Percentiles rank a stretch among this genome's conserved stretches.
phyloP scores from a whole-genome alignment of 1,140 invertebrate genomes.

The Drosophila malerkotliana region DNA sequence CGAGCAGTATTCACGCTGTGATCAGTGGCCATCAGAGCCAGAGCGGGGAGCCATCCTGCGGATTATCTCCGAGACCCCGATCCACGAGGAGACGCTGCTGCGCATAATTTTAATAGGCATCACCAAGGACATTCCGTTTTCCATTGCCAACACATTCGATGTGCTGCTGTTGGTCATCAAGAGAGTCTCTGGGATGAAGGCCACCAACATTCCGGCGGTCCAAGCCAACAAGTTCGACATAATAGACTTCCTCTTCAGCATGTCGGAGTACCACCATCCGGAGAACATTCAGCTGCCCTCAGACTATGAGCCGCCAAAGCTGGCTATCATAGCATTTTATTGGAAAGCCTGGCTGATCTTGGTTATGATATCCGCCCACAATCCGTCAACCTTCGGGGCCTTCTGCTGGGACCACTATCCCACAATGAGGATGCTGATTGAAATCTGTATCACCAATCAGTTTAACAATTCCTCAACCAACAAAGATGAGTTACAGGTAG shows the following conservation, averaged over 20 bases:
- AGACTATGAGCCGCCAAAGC: conserved; percentile 92
- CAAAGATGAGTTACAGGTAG: conserved; percentile 81
- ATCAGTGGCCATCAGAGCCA: conserved; percentile 97
- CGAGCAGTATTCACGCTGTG: conserved; percentile 95
- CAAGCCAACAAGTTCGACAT: conserved; percentile 93
- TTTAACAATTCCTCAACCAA: conserved; percentile 58
- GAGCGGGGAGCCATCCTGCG: conserved; percentile 92
- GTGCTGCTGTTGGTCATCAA: conserved; percentile 93
- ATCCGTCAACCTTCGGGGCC: conserved; percentile 94
- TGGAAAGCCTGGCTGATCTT: conserved; percentile 98
- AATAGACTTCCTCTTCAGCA: conserved; percentile 94
- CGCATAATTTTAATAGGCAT: conserved; percentile 92
- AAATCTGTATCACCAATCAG: conserved; percentile 97
- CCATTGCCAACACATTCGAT: conserved; percentile 92
- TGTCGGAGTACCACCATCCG: conserved; percentile 95
- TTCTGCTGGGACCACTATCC: conserved; percentile 95
- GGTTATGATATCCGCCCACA: conserved; percentile 95
- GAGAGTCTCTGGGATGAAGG: conserved; percentile 90
- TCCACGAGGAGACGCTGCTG: conserved; percentile 93
- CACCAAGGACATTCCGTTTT: conserved; percentile 93
- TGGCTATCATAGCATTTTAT: conserved; percentile 95
- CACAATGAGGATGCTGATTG: conserved; percentile 95
- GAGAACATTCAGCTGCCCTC: conserved; percentile 95
- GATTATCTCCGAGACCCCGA: conserved; percentile 93
- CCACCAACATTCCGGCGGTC: conserved; percentile 87